phyloP scores from a whole-genome alignment of 2,797 vertebrate genomes.

The Neostethus bicornis region DNA sequence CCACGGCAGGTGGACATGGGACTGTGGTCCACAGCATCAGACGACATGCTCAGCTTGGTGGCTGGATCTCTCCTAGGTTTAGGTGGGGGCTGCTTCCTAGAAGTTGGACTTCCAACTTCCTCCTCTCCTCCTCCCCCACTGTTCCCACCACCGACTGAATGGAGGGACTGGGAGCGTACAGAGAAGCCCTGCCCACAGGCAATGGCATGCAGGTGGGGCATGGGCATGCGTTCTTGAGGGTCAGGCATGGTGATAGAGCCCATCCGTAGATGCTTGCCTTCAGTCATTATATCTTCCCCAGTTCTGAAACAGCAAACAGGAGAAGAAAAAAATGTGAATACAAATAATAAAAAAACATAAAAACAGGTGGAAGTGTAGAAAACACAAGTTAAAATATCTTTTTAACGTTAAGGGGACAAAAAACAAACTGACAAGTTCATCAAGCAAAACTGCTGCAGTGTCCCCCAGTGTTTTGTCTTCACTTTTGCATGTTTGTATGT shows the following conservation, averaged over 20 bases:
- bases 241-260: constrained; percentile 96
- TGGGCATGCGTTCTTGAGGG: constrained; percentile 88
- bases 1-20: constrained; percentile 81
- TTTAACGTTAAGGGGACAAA: background rate
- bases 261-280: constrained; percentile 96
- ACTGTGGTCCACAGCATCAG: constrained; percentile 93
- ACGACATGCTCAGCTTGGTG: constrained; percentile 97
- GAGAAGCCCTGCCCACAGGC: constrained; percentile 90
- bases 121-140: constrained; percentile 86
- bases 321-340: background rate
- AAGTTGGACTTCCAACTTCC: constrained; percentile 90
- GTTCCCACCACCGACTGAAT: constrained; percentile 92
- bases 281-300: constrained; percentile 89
- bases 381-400: background rate
- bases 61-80: constrained; percentile 97
- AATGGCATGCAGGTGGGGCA: constrained; percentile 73
- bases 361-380: background rate
- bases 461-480: constrained; percentile 3
- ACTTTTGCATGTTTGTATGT: background rate
- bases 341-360: too few species aligned
- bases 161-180: constrained; percentile 95
- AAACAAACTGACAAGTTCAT: background rate
- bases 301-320: constrained; percentile 81
- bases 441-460: background rate
- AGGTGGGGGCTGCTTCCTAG: constrained; percentile 94